A percentile compares a stretch with the other conserved stretches of the same genome.
These are phyloP conservation scores for Fukomys damarensis DNA, from an alignment of 2,113 vertebrate genomes.

Conservation along the genomic window DNA sequence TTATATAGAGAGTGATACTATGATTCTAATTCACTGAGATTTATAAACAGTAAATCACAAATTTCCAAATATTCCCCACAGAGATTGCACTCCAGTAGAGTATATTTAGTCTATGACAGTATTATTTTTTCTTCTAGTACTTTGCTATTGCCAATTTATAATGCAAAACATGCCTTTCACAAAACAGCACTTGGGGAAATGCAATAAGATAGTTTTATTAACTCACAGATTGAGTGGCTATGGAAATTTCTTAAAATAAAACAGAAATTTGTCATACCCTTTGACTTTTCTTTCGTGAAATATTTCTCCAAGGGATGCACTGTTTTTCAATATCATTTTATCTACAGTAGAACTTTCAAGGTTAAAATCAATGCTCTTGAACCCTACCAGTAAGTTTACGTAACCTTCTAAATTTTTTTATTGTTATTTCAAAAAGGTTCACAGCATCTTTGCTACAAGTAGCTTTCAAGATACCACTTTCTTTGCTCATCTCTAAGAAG, in stretches of 20 bases:
- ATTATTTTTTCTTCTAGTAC: not conserved
- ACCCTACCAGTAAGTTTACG: not conserved
- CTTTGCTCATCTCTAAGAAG: not conserved
- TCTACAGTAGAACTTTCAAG: not conserved
- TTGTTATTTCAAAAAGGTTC: not conserved
- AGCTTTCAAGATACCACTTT: not conserved
- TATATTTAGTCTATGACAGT: not conserved
- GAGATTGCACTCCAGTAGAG: not conserved
- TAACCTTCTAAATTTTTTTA: not conserved
- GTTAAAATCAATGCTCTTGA: not conserved
- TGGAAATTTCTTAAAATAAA: not conserved
- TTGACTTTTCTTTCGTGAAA: not conserved
- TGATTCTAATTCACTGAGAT: not conserved
- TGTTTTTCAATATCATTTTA: not conserved
- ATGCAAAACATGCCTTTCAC: not conserved
- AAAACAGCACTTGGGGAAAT: not conserved
- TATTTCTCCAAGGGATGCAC: not conserved
- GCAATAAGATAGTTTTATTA: not conserved
- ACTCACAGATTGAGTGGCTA: too few species aligned
- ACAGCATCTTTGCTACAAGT: not conserved
- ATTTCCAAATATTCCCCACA: not conserved
- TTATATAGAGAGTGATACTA: not conserved
- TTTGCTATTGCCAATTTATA: not conserved
- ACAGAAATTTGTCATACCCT: not conserved
- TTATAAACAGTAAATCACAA: not conserved